phyloP scores from a whole-genome alignment of 1,140 invertebrate species.

The Ptiloglossa arizonensis region DNA sequence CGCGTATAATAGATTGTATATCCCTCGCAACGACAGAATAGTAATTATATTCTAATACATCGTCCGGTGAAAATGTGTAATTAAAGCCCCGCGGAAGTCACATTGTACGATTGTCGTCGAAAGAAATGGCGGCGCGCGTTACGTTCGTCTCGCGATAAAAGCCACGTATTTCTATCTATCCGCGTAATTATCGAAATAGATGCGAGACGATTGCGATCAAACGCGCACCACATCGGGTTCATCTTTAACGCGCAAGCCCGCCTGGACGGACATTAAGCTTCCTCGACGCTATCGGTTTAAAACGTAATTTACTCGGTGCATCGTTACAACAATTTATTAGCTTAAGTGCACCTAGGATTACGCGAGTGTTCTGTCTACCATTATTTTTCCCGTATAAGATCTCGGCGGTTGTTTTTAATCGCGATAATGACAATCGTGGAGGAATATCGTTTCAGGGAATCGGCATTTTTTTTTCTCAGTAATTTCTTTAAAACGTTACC shows the following conservation, averaged over 20 bases:
- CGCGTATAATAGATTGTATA: conserved; percentile 4
- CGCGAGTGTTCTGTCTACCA: neutral
- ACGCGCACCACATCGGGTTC: neutral
- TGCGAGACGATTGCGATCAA: neutral
- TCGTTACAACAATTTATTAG: neutral
- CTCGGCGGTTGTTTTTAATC: neutral
- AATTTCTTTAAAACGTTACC: no score
- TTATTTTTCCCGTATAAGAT: neutral
- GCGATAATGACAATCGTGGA: neutral
- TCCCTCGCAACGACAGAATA: neutral
- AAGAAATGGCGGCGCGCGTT: neutral
- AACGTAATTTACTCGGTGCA: neutral
- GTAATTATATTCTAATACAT: conserved; percentile 30
- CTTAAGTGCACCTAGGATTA: neutral
- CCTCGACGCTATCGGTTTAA: neutral
- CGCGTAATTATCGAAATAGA: conserved; percentile 18
- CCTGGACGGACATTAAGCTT: no score
- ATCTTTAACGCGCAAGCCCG: no score
- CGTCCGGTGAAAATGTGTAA: neutral
- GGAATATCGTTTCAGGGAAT: neutral
- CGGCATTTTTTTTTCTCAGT: no score
- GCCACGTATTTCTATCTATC: neutral
- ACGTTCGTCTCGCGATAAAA: neutral
- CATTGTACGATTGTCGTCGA: neutral
- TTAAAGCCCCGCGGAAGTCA: neutral